These are phyloP conservation scores for Zaprionus lachaisei DNA, from an alignment of 1,140 invertebrate species.

Conservation along the genomic window DNA sequence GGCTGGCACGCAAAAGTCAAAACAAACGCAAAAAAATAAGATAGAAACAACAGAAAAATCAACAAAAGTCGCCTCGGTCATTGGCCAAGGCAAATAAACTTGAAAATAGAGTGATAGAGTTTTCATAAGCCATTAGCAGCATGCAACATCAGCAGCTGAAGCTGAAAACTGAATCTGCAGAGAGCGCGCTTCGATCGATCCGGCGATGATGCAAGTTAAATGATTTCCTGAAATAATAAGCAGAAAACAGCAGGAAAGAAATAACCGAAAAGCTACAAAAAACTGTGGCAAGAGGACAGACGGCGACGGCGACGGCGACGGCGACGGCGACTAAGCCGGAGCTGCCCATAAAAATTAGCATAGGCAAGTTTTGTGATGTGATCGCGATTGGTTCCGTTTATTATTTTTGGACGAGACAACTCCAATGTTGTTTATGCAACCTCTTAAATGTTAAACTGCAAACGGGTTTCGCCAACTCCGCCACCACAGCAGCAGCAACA, in stretches of 20 bases:
- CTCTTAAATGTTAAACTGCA: conserved; percentile 69
- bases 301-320: neutral
- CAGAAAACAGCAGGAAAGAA: conserved; percentile 12
- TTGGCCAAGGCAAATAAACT: conserved; percentile 72
- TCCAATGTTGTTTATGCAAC: conserved; percentile 71
- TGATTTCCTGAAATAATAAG: conserved; percentile 32
- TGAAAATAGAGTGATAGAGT: conserved; percentile 49
- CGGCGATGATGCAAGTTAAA: conserved; percentile 39
- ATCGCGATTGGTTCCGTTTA: conserved; percentile 63
- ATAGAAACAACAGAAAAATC: conserved; percentile 19
- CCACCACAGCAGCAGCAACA: conserved; percentile 15
- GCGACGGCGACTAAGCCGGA: conserved; percentile 32
- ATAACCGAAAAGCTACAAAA: conserved; percentile 22
- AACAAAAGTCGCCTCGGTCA: conserved; percentile 41
- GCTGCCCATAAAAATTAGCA: conserved; percentile 71
- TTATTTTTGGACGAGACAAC: conserved; percentile 50
- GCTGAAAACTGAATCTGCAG: conserved; percentile 7
- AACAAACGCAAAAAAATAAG: conserved; percentile 1
- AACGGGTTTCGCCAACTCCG: conserved; percentile 57
- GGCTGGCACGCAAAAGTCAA: conserved; percentile 41
- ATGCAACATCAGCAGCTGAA: conserved; percentile 39
- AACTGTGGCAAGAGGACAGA: conserved; percentile 72
- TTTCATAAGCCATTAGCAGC: conserved; percentile 59
- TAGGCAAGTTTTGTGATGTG: conserved; percentile 47
- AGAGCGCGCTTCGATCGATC: conserved; percentile 19